These are phyloP conservation scores for Macquaria australasica DNA, from an alignment of 2,113 vertebrate genomes.

Conservation along the genomic window DNA sequence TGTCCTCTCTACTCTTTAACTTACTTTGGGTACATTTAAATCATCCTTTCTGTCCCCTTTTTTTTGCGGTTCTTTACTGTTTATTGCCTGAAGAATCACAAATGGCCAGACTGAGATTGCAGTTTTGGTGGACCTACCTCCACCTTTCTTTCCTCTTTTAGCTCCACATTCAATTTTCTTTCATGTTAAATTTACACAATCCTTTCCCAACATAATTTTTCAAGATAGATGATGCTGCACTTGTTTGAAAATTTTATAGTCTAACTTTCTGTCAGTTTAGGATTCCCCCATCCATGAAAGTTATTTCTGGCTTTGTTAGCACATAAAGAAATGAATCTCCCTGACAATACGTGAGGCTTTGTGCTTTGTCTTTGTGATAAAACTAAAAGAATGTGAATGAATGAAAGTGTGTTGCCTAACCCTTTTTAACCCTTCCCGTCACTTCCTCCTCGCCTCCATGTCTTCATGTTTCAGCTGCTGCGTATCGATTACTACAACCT, in stretches of 20 bases:
- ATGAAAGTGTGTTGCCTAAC: neutral
- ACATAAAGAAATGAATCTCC: neutral
- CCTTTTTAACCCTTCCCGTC: neutral
- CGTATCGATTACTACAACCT: conserved; percentile 97
- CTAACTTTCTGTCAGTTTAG: neutral
- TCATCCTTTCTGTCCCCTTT: neutral
- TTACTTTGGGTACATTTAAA: neutral
- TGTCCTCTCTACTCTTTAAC: neutral
- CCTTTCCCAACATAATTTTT: neutral
- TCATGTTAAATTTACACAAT: neutral
- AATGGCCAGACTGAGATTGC: neutral
- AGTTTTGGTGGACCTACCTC: neutral
- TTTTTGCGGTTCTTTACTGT: neutral
- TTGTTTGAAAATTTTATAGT: neutral
- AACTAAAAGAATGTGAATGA: neutral
- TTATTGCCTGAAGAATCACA: neutral
- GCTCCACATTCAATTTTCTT: neutral
- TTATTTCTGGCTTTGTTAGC: neutral
- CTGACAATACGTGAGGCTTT: neutral
- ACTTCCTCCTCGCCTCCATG: neutral
- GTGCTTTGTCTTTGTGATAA: neutral
- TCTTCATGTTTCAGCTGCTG: conserved; percentile 86
- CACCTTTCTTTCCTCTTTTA: neutral
- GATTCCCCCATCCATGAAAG: neutral
- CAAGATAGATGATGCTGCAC: neutral